Percentiles rank a stretch among this genome's conserved stretches.
phyloP scores from a whole-genome alignment of 2,113 vertebrate species.

The Myotis lucifugus region DNA sequence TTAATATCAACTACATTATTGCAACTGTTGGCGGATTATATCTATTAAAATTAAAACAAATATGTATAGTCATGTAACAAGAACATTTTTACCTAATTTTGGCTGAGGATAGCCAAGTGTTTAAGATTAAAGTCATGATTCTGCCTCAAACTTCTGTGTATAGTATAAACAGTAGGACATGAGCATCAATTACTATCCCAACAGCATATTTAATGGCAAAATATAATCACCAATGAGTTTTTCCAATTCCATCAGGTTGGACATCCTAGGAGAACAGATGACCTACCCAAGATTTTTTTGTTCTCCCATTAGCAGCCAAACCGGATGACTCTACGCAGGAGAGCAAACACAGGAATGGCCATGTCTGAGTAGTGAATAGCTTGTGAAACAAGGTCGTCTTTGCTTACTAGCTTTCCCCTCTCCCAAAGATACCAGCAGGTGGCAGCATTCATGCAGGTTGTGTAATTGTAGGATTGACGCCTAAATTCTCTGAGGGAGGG shows the following conservation, averaged over 20 bases:
- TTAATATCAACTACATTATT: not conserved
- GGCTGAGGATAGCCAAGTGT: not conserved
- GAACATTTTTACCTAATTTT: not conserved
- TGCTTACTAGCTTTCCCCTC: not conserved
- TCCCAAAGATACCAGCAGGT: conserved; percentile 22
- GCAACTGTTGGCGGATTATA: not conserved
- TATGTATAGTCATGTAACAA: not conserved
- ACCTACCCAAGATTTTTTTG: not conserved
- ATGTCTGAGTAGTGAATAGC: not conserved
- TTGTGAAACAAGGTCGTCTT: not conserved
- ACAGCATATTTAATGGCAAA: not conserved
- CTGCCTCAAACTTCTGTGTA: not conserved
- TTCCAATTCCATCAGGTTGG: not conserved
- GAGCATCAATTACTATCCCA: not conserved
- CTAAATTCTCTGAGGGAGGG: not conserved
- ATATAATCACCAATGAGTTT: not conserved
- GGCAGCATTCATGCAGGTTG: conserved; percentile 23
- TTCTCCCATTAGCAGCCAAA: not conserved
- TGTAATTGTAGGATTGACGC: not conserved
- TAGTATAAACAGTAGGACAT: not conserved
- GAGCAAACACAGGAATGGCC: not conserved
- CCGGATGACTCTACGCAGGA: not conserved
- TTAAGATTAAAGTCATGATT: not conserved
- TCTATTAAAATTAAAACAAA: conserved; percentile 26
- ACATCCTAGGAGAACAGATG: not conserved